phyloP scores from a whole-genome alignment of 2,888 invertebrate species.

The Holacanthella duospinosa region DNA sequence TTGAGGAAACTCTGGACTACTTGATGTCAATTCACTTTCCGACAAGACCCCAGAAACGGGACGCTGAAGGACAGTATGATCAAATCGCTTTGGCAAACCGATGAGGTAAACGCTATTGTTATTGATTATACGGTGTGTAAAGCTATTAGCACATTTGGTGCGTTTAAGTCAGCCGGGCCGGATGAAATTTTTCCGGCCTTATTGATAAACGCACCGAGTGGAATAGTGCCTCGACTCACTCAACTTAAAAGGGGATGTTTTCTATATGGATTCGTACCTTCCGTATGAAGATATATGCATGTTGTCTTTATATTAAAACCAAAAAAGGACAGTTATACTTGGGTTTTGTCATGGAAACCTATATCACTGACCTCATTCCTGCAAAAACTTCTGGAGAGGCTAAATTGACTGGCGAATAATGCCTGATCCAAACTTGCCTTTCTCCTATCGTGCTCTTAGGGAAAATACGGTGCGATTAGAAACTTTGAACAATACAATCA shows the following conservation, averaged over 20 bases:
- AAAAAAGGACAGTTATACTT: constrained; percentile 16
- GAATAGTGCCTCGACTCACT: background rate
- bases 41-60: background rate
- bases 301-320: constrained; percentile 24
- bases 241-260: constrained; percentile 9
- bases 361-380: constrained; percentile 22
- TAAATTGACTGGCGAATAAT: constrained; percentile 13
- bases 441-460: too few relatives aligned
- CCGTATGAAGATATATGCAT: background rate
- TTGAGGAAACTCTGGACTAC: background rate
- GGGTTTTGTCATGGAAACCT: constrained; percentile 14
- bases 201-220: background rate
- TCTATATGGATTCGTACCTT: constrained; percentile 4
- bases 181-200: constrained; percentile 17
- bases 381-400: constrained; percentile 17
- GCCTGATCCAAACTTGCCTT: too few relatives aligned
- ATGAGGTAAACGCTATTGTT: constrained; percentile 2
- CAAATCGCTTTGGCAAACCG: background rate
- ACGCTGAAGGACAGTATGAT: background rate
- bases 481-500: too few relatives aligned
- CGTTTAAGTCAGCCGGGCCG: constrained; percentile 18
- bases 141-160: constrained; percentile 9
- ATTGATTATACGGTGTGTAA: constrained; percentile 3
- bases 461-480: too few relatives aligned
- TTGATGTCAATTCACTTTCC: constrained; percentile 14